These are phyloP conservation scores for Andricus grossulariae DNA, from an alignment of 1,140 invertebrate species.

Conservation along the genomic window DNA sequence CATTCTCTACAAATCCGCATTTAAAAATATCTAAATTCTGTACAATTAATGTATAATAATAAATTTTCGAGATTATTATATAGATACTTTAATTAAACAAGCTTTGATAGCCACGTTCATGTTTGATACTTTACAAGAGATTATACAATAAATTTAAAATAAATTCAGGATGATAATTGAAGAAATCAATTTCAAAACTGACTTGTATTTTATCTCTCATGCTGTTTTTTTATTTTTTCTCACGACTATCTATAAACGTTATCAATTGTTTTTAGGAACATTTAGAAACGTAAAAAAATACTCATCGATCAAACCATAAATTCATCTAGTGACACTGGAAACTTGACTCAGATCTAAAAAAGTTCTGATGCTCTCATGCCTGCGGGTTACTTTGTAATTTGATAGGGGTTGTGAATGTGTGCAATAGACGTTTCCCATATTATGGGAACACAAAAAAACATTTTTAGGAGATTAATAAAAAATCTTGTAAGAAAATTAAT, in stretches of 20 bases:
- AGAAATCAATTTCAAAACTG: too few species aligned
- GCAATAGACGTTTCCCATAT: neutral
- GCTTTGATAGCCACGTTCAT: too few species aligned
- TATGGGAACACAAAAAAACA: neutral
- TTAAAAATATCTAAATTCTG: too few species aligned
- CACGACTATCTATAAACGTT: neutral
- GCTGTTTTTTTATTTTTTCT: neutral
- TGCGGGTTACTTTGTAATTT: constrained; percentile 18
- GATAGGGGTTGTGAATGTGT: constrained; percentile 14
- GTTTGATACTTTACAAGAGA: too few species aligned
- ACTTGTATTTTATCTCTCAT: too few species aligned
- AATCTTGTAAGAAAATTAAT: neutral
- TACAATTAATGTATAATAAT: too few species aligned
- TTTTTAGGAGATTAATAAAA: too few species aligned
- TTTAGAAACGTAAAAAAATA: constrained; percentile 13
- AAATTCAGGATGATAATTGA: too few species aligned
- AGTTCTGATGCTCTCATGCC: neutral
- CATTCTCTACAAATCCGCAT: too few species aligned
- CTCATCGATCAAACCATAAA: constrained; percentile 9
- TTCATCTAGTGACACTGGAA: neutral
- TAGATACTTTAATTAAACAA: too few species aligned
- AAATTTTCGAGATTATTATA: too few species aligned
- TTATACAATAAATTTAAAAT: too few species aligned
- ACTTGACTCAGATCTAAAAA: neutral
- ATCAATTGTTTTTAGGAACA: neutral